A percentile compares a stretch with the other conserved stretches of the same genome.
Conservation (phyloP, 2,113 vertebrate species). For the Ictidomys tridecemlineatus region DNA sequence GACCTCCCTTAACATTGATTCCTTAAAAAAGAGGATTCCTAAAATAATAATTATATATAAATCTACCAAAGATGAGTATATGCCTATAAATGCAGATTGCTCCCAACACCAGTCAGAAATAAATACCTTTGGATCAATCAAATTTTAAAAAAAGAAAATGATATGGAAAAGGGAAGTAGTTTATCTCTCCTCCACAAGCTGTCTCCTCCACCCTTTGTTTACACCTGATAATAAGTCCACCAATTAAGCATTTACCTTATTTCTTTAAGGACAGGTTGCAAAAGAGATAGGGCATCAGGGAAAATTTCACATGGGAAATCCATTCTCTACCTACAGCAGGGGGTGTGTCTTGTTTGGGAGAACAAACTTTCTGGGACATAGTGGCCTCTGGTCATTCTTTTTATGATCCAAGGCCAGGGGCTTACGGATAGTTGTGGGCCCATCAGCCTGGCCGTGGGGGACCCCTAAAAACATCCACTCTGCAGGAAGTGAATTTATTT, state of each 20-base stretch:
- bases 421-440: neutral
- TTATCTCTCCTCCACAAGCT: slow-evolving; percentile 52
- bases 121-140: slow-evolving; percentile 53
- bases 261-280: slow-evolving; percentile 70
- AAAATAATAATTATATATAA: slow-evolving; percentile 15
- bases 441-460: neutral
- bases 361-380: neutral
- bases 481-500: neutral
- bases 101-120: neutral
- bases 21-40: neutral
- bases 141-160: slow-evolving; percentile 57
- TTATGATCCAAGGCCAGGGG: neutral
- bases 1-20: slow-evolving; percentile 22
- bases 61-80: neutral
- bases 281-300: neutral
- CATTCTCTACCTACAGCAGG: neutral
- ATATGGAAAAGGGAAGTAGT: slow-evolving; percentile 71
- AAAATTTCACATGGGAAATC: slow-evolving; percentile 77
- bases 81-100: neutral
- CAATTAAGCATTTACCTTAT: slow-evolving; percentile 47
- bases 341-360: slow-evolving; percentile 48
- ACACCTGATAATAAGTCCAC: slow-evolving; percentile 46
- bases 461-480: neutral
- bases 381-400: neutral
- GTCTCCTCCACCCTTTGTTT: slow-evolving; percentile 40